Evolutionary conservation across 2,888 invertebrate species (phyloP).

Genomic region (Xylota segnis): DNA sequence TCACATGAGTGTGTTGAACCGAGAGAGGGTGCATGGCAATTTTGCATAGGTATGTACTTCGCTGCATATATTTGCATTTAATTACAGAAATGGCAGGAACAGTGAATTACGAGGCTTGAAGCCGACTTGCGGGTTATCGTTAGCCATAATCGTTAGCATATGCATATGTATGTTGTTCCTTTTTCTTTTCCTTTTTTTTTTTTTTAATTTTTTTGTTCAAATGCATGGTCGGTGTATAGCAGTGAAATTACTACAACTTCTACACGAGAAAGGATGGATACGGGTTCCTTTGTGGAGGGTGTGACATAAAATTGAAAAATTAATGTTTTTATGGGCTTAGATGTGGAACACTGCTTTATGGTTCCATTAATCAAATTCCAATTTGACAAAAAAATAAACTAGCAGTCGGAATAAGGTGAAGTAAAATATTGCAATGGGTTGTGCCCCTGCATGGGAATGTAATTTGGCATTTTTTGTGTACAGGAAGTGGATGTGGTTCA

Average conservation of each 20-base stretch:
- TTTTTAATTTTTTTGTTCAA: conserved; percentile 16
- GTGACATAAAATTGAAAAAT: conserved; percentile 75
- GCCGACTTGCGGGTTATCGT: conserved; percentile 36
- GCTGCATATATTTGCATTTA: conserved; percentile 72
- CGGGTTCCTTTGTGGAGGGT: conserved; percentile 24
- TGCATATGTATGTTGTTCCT: too few species aligned
- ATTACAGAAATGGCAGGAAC: conserved; percentile 42
- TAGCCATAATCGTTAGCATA: conserved; percentile 48
- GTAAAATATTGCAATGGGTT: conserved; percentile 31
- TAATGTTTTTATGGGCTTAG: conserved; percentile 61
- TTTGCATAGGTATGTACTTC: conserved; percentile 32
- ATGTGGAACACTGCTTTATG: conserved; percentile 51
- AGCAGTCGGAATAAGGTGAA: conserved; percentile 36
- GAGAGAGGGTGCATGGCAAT: conserved; percentile 58
- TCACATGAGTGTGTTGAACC: conserved; percentile 60
- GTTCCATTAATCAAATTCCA: conserved; percentile 64
- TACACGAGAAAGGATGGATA: neutral
- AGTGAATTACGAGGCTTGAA: conserved; percentile 50
- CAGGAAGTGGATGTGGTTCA: conserved; percentile 43
- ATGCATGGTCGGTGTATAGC: conserved; percentile 13
- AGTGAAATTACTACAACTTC: conserved; percentile 13
- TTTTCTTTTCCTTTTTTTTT: neutral
- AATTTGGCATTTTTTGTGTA: conserved; percentile 13
- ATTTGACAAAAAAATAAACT: conserved; percentile 43
- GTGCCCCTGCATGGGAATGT: neutral